phyloP scores from a whole-genome alignment of 2,113 vertebrate genomes.

The Pitta sordida region DNA sequence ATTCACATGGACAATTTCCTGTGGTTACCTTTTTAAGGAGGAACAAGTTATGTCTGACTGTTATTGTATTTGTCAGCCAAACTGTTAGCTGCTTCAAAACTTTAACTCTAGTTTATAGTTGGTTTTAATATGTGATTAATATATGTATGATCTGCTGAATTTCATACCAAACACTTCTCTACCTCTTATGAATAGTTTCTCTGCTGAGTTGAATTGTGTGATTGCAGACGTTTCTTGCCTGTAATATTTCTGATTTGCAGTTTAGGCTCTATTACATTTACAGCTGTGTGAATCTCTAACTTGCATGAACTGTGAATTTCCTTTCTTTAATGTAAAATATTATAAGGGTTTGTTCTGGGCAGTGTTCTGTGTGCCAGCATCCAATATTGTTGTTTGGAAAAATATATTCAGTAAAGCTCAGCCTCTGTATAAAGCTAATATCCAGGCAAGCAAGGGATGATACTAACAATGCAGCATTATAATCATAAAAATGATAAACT shows the following conservation, averaged over 20 bases:
- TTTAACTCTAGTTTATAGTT: not conserved
- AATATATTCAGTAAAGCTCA: not conserved
- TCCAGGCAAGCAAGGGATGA: not conserved
- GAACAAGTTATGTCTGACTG: not conserved
- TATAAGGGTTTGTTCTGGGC: not conserved
- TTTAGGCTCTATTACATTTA: not conserved
- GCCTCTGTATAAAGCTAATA: not conserved
- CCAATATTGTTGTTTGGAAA: constrained; percentile 8
- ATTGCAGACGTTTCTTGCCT: not conserved
- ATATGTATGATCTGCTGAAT: not conserved
- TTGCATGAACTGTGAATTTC: not conserved
- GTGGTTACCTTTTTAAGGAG: not conserved
- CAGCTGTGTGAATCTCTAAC: not conserved
- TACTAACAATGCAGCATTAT: not conserved
- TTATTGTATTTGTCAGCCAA: not conserved
- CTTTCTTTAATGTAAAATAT: not conserved
- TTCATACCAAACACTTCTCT: not conserved
- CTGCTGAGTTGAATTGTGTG: not conserved
- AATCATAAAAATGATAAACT: not conserved
- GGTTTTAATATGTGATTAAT: not conserved
- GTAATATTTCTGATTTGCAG: not conserved
- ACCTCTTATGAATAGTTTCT: not conserved
- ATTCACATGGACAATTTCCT: not conserved
- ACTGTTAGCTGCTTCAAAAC: not conserved
- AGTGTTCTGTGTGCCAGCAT: constrained; percentile 6